phyloP scores from a whole-genome alignment of 2,113 vertebrate species.

The Axis porcinus region DNA sequence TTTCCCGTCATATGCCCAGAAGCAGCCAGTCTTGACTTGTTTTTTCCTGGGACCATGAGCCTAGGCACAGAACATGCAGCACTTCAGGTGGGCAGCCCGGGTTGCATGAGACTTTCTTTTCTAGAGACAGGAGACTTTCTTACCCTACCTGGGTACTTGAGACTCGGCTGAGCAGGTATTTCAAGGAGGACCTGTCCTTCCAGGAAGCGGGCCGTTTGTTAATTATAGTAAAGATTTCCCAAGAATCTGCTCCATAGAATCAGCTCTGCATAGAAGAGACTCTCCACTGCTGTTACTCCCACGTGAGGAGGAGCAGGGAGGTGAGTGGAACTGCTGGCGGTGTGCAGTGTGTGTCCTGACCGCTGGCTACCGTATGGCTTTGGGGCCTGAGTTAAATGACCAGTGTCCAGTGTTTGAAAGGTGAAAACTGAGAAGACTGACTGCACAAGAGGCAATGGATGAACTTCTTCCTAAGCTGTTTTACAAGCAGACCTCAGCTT shows the following conservation, averaged over 20 bases:
- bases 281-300: background rate
- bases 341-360: background rate
- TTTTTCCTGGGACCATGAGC: background rate
- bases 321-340: background rate
- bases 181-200: background rate
- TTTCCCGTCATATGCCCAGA: background rate
- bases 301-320: accelerated
- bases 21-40: background rate
- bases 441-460: too few relatives aligned
- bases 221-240: too few relatives aligned
- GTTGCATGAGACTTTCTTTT: background rate
- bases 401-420: background rate
- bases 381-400: background rate
- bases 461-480: background rate
- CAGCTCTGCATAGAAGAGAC: background rate
- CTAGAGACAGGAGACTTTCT: background rate
- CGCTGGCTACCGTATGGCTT: background rate
- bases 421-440: background rate
- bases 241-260: background rate
- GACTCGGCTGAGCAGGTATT: background rate
- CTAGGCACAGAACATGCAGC: background rate
- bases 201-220: background rate
- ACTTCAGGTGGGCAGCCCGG: background rate
- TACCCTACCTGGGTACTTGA: background rate
- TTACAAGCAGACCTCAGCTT: background rate